phyloP scores from a whole-genome alignment of 2,113 vertebrate genomes.

The Lepus timidus region DNA sequence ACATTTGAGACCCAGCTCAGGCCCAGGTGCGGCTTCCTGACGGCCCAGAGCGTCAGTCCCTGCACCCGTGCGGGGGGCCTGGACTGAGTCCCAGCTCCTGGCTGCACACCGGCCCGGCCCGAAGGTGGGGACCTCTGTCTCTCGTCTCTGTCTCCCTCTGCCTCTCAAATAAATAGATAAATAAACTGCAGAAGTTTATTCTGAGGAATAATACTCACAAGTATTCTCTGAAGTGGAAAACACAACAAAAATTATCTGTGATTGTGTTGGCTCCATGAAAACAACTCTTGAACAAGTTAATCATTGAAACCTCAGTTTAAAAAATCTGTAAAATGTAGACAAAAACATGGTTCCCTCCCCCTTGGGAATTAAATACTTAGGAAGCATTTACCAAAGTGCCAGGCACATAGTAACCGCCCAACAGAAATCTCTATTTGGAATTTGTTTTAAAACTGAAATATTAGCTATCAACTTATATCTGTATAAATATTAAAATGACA shows the following conservation, averaged over 20 bases:
- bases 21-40: too few species aligned
- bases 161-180: too few species aligned
- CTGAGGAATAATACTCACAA: not conserved
- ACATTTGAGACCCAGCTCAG: too few species aligned
- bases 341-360: not conserved
- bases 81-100: too few species aligned
- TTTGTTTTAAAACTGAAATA: conserved; percentile 46
- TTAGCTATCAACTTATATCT: not conserved
- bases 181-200: too few species aligned
- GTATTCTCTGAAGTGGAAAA: not conserved
- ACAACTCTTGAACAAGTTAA: conserved; percentile 29
- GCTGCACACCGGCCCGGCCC: too few species aligned
- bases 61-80: too few species aligned
- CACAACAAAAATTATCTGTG: not conserved
- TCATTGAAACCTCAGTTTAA: conserved; percentile 15
- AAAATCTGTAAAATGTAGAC: not conserved
- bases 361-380: not conserved
- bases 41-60: too few species aligned
- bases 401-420: not conserved
- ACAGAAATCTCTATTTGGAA: not conserved
- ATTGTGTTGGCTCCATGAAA: not conserved
- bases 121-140: too few species aligned
- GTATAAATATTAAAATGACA: conserved; percentile 35
- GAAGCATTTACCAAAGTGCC: conserved; percentile 31
- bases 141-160: too few species aligned